Evolutionary conservation across 1,140 invertebrate genomes (phyloP).

Genomic region (Bombyx mori): DNA sequence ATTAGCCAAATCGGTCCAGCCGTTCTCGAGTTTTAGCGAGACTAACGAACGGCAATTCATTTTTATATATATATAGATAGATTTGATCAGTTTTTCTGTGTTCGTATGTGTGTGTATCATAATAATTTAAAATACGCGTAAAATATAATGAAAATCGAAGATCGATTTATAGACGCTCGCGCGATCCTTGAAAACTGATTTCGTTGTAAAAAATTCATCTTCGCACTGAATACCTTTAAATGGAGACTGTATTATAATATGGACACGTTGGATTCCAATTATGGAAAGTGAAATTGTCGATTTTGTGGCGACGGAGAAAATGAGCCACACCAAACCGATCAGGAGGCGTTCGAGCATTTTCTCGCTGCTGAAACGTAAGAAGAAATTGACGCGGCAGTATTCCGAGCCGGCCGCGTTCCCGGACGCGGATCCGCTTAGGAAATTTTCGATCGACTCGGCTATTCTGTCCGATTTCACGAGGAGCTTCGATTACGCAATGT

Average conservation of each 20-base stretch:
- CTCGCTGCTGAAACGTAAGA: conserved; percentile 40
- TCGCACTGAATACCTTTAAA: too few species aligned
- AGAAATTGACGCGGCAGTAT: conserved; percentile 37
- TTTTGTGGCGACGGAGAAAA: conserved; percentile 17
- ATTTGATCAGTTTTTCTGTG: too few species aligned
- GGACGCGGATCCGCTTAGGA: conserved; percentile 21
- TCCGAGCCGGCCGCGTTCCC: conserved; percentile 33
- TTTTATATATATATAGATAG: too few species aligned
- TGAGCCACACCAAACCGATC: conserved; percentile 31
- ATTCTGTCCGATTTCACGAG: conserved; percentile 33
- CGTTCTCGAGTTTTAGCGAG: too few species aligned
- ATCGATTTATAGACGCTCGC: neutral
- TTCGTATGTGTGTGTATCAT: too few species aligned
- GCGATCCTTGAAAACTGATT: neutral
- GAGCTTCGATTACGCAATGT: conserved; percentile 12
- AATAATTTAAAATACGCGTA: too few species aligned
- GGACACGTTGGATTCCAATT: neutral
- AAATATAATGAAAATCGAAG: neutral
- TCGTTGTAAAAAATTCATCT: too few species aligned
- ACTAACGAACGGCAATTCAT: too few species aligned
- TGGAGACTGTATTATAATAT: too few species aligned
- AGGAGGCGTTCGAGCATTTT: conserved; percentile 50
- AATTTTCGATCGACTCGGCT: conserved; percentile 50
- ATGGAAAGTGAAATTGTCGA: conserved; percentile 32
- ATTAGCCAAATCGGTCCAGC: too few species aligned